Base-by-base conservation (phyloP, 2,113 vertebrate species). In the Gulo gulo region DNA sequence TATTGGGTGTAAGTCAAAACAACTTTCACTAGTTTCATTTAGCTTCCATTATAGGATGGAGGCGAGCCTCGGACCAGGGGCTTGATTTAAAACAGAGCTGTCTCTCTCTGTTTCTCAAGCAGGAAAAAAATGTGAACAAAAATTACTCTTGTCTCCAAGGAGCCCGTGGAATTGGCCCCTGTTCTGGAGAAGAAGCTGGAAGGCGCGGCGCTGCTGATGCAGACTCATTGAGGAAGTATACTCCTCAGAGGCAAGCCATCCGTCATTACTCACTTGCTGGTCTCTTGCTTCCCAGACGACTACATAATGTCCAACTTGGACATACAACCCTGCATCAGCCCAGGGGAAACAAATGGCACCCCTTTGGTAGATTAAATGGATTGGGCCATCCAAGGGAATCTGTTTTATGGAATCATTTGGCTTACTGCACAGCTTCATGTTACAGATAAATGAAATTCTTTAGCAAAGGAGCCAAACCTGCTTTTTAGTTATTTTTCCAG, bases 331-430 rank as follows among this genome's bases (percentile, higher is more conserved):
- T 52, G 95, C 90, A 34, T 76, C 36, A 87, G 94, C 88, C 85
- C 31, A 39, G 39, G 88, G 94, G 92, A 97, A 93, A 97, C 78
- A 91, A 97, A 97, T 96, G 78, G 85, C 24, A 71, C 71, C 67
- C 88, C 67, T 86, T 95, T 36, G 36, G 88, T 89, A 91, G 91
- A 96, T 92, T 84, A 91, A 98, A 98, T 97, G 91, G 92, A 97
- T 93, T 67, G 95, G 89, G 67, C 65, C 92, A 95, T 95, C 65
- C 93, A 94, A 89, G 31, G 73, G 79, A 97, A 98, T 98, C 92
- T 92, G 36, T 98, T 98, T 95, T 97, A 94, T 87, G 63, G 93
- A 95, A 88, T 96, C 96, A 87, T 95, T 97, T 97, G 91, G 91
- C 88, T 97, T 97, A 88, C 29, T 84, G 88, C 94, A 42, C 39